Conservation (phyloP, 2,888 invertebrate genomes). For the Prenolepis imparis region DNA sequence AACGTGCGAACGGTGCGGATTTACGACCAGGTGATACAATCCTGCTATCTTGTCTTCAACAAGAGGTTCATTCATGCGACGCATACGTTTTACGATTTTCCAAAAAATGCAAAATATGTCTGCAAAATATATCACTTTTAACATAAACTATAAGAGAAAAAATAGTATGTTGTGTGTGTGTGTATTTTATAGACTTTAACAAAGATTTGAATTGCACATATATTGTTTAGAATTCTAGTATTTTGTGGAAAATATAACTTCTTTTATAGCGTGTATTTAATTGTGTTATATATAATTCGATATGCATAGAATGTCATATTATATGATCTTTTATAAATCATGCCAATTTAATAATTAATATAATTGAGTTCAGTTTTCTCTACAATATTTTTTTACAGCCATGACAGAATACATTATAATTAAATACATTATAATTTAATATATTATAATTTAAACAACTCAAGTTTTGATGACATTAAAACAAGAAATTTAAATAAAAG, state of each 20-base stretch:
- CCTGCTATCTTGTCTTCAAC: constrained; percentile 23
- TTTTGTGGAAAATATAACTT: neutral
- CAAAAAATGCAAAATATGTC: neutral
- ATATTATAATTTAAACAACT: neutral
- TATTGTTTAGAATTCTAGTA: neutral
- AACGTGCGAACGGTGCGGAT: constrained; percentile 26
- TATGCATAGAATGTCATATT: neutral
- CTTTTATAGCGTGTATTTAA: neutral
- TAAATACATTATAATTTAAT: neutral
- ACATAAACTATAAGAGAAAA: neutral
- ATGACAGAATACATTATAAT: neutral
- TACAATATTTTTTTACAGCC: neutral
- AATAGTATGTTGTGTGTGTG: neutral
- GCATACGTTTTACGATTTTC: neutral
- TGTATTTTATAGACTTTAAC: neutral
- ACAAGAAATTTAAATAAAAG: neutral
- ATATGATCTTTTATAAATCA: neutral
- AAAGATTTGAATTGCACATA: neutral
- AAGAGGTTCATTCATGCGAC: neutral
- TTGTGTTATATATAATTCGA: neutral
- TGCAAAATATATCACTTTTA: constrained; percentile 14
- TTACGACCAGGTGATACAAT: constrained; percentile 40
- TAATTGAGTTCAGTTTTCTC: neutral
- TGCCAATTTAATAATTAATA: neutral
- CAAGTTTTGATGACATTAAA: neutral